Evolutionary conservation across 2,888 invertebrate species (phyloP), one percentile per base, ranked within the genome.

Genomic region (Desoria tigrina): DNA sequence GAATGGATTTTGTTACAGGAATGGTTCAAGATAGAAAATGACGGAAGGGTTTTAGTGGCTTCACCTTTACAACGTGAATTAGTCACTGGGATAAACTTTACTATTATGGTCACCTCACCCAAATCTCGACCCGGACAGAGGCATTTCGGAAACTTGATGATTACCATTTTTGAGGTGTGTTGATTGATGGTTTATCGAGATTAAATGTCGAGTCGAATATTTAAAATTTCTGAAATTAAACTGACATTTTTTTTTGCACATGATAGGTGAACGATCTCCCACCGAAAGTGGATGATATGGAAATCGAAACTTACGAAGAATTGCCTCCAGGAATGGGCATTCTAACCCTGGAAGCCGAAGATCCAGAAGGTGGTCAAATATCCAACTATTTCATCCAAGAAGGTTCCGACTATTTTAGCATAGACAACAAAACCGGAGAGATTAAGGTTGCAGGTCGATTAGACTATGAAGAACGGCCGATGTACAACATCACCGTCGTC

Each of bases 391-490:
- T 85, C 1, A 87, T 90, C 53, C 82, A 85, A 50, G 79, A 80
- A n/a, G 85, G 86, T 0, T 90, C 84, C 77, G 86, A 88, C 0
- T 91, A 89, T 79, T 92, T 94, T 79, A 84, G 85, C 64, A 88
- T 94, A 45, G 89, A 93, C 79, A 88, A 89, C 78, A 85, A 87
- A 6, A 90, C 91, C 59, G 93, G 92, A 83, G 80, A 87, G 79
- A 84, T 90, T 61, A 82, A 82, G 63, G 84, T 86, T 23, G 79
- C 81, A 21, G 72, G 68, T 23, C 39, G 65, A 61, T 55, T 96
- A 58, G 94, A 96, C 81, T 95, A 88, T 79, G 96, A 96, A 79
- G 83, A 85, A 75, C 83, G 88, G 0, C 88, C 89, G 74, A 83
- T 84, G 50, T 82, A 92, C 2, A 88, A 89, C 78, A 92, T 95